Evolutionary conservation across 2,113 vertebrate genomes (phyloP).

Genomic region (Origma solitaria): DNA sequence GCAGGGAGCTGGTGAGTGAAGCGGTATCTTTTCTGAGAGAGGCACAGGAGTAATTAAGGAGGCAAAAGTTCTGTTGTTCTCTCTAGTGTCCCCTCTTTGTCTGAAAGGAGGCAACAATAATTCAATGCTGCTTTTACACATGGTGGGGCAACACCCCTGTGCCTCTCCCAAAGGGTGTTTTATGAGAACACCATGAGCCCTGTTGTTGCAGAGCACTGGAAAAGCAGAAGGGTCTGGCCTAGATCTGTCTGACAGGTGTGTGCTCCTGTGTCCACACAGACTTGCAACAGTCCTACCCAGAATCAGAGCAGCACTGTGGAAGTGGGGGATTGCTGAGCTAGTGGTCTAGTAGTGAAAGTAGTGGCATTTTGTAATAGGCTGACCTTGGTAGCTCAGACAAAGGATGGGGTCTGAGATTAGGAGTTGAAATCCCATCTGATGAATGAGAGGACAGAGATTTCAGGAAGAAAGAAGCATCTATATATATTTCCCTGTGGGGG

Average conservation of each 20-base stretch:
- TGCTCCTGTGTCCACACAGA: not conserved
- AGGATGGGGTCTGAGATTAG: not conserved
- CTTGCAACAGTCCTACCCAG: not conserved
- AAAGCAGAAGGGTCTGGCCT: not conserved
- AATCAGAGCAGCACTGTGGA: not conserved
- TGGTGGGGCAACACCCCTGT: not conserved
- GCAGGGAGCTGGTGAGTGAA: not conserved
- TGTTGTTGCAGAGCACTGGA: not conserved
- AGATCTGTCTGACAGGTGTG: fast-evolving
- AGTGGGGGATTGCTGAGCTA: not conserved
- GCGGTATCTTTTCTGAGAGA: not conserved
- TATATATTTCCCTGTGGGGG: not conserved
- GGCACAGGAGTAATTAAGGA: not conserved
- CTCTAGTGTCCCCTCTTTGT: not conserved
- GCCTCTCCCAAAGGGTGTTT: not conserved
- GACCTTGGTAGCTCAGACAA: not conserved
- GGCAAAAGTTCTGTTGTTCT: not conserved
- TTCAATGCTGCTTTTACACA: not conserved
- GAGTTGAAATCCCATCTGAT: not conserved
- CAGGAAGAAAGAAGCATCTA: not conserved
- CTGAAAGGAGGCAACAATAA: not conserved
- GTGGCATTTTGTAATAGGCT: not conserved
- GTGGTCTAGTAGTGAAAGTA: not conserved
- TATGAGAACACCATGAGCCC: not conserved
- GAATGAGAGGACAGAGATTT: not conserved